These are phyloP conservation scores for Tipula confusa DNA, from an alignment of 2,888 invertebrate genomes.

Conservation along the genomic window DNA sequence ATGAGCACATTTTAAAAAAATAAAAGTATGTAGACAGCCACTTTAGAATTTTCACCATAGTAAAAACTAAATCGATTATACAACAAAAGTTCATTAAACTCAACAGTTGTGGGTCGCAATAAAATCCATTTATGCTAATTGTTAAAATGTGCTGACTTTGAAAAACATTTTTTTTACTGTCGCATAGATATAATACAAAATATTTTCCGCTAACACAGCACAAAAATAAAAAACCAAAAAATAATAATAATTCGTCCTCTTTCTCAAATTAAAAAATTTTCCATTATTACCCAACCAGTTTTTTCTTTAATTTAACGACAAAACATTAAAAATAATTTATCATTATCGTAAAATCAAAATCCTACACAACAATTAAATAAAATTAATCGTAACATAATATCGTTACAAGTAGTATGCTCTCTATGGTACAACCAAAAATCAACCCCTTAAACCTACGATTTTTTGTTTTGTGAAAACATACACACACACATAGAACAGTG, in stretches of 20 bases:
- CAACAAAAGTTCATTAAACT: not conserved
- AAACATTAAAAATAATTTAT: not conserved
- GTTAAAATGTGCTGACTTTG: not conserved
- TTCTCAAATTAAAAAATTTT: not conserved
- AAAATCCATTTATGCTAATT: not conserved
- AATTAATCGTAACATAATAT: not conserved
- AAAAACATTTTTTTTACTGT: not conserved
- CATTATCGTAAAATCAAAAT: constrained; percentile 3
- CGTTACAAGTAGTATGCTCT: not conserved
- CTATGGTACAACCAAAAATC: not conserved
- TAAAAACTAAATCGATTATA: not conserved
- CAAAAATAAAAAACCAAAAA: not conserved
- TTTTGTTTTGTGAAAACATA: not conserved
- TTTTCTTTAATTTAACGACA: not conserved
- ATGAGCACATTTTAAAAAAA: too few species aligned
- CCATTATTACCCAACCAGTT: not conserved
- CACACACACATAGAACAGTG: not conserved
- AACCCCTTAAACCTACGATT: not conserved
- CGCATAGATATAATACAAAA: not conserved
- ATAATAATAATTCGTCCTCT: not conserved
- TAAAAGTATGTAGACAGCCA: too few species aligned
- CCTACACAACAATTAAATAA: not conserved
- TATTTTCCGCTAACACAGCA: not conserved
- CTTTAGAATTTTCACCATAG: too few species aligned
- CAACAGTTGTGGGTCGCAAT: not conserved